Evolutionary conservation across 2,888 invertebrate genomes (phyloP).

Genomic region (Gastracanthus pulcherrimus): DNA sequence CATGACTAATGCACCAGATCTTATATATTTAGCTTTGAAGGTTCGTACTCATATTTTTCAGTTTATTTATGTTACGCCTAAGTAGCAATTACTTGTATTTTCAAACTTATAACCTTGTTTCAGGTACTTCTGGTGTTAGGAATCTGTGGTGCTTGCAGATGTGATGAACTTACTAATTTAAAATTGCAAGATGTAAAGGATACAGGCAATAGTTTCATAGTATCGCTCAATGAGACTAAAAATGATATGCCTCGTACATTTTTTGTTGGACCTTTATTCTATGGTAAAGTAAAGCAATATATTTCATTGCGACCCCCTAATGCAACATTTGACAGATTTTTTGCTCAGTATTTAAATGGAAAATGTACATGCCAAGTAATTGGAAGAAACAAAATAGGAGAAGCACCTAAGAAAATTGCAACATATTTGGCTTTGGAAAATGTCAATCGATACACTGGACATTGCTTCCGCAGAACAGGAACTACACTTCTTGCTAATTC

Average conservation of each 20-base stretch:
- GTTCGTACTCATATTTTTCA: too few species aligned
- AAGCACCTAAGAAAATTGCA: not conserved
- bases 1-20: not conserved
- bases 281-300: conserved; percentile 39
- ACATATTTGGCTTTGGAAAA: not conserved
- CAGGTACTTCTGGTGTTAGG: not conserved
- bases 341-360: conserved; percentile 13
- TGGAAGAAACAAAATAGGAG: conserved; percentile 19
- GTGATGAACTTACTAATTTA: not conserved
- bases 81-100: not conserved
- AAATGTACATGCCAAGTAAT: conserved; percentile 19
- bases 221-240: conserved; percentile 1
- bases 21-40: not conserved
- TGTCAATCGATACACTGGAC: conserved; percentile 16
- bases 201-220: not conserved
- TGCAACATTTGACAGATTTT: conserved; percentile 36
- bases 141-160: not conserved
- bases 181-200: conserved; percentile 3
- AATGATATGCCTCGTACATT: conserved; percentile 14
- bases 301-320: not conserved
- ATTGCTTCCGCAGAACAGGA: conserved; percentile 34
- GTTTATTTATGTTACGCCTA: too few species aligned
- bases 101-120: not conserved
- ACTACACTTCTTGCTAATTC: conserved; percentile 37
- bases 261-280: conserved; percentile 26